Percentiles rank a stretch among this genome's conserved stretches.
phyloP scores from a whole-genome alignment of 2,797 vertebrate species.

The Acanthopagrus latus region DNA sequence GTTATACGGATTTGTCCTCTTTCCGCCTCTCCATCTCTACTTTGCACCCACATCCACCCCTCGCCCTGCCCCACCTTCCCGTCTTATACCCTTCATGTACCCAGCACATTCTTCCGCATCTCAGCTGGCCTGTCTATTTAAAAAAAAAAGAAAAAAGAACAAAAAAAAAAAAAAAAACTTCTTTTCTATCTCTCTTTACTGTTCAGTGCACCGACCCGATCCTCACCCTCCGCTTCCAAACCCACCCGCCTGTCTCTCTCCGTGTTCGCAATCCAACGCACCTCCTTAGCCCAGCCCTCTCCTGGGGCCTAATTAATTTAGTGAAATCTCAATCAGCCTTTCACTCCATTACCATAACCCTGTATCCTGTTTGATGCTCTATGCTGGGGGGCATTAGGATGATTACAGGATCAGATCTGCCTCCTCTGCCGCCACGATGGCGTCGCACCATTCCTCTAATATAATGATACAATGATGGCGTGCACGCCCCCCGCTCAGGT shows the following conservation, averaged over 20 bases:
- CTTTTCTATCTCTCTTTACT: slow-evolving; percentile 9
- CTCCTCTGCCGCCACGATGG: slow-evolving; percentile 16
- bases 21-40: not conserved
- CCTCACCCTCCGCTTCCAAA: slow-evolving; percentile 37
- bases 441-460: slow-evolving; percentile 31
- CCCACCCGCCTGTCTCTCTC: slow-evolving; percentile 49
- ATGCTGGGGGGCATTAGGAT: slow-evolving; percentile 75
- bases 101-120: not conserved
- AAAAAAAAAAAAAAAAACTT: too few relatives aligned
- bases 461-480: slow-evolving; percentile 54
- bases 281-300: slow-evolving; percentile 69
- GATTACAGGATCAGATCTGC: slow-evolving; percentile 55
- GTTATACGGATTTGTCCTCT: not conserved
- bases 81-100: slow-evolving; percentile 2
- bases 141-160: too few relatives aligned
- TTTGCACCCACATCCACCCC: slow-evolving; percentile 11
- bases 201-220: slow-evolving; percentile 15
- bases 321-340: slow-evolving; percentile 80
- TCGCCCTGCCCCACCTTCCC: not conserved
- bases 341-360: slow-evolving; percentile 70
- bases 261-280: slow-evolving; percentile 34
- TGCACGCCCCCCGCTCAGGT: slow-evolving; percentile 61
- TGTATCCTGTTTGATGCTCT: slow-evolving; percentile 65
- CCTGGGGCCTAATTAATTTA: slow-evolving; percentile 79
- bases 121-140: not conserved